These are phyloP conservation scores for Falco concolor DNA, from an alignment of 2,797 vertebrate genomes.

Conservation along the genomic window DNA sequence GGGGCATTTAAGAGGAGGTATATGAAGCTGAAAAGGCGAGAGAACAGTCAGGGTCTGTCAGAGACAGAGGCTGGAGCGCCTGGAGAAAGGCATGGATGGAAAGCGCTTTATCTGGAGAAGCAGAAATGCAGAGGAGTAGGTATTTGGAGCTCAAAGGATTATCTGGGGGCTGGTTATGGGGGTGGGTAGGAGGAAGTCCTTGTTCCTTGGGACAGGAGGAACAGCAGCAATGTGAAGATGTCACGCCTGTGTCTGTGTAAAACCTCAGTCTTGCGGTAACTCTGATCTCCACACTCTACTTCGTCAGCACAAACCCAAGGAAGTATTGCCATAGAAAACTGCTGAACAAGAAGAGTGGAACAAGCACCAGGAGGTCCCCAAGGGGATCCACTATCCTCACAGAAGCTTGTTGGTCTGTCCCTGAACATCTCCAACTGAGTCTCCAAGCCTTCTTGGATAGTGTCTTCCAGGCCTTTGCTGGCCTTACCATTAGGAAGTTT, in stretches of 20 bases:
- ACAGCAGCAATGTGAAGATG: background rate
- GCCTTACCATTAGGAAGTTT: background rate
- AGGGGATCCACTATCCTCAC: background rate
- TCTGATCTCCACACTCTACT: background rate
- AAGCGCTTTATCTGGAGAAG: background rate
- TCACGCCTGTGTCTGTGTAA: background rate
- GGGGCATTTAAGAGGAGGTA: background rate
- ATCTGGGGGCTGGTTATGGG: background rate
- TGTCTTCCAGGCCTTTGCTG: background rate
- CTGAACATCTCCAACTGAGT: background rate
- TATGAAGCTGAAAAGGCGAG: background rate
- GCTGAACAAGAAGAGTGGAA: background rate
- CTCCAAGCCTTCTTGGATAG: background rate
- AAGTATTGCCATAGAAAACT: background rate
- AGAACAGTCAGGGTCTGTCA: background rate
- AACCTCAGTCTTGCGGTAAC: background rate
- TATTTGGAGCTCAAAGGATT: background rate
- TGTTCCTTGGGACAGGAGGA: background rate
- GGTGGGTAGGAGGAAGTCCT: background rate
- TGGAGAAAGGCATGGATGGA: background rate
- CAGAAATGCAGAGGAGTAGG: background rate
- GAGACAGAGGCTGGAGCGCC: background rate
- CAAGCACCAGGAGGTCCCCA: rapidly evolving
- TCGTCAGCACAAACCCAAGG: background rate
- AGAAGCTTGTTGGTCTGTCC: background rate